phyloP scores from a whole-genome alignment of 2,113 vertebrate genomes.

The Oplegnathus fasciatus region DNA sequence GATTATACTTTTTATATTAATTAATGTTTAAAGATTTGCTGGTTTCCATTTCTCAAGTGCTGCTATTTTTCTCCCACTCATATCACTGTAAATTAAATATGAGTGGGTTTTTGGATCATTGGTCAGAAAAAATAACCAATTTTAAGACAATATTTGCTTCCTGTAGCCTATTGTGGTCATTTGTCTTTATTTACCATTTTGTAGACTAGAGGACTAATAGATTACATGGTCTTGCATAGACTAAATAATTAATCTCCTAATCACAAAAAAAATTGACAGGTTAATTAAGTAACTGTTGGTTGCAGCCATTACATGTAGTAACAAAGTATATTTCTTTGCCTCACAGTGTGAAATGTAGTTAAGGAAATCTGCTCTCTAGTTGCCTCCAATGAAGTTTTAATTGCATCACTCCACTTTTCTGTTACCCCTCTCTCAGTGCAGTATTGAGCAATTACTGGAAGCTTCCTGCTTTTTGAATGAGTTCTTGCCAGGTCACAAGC shows the following conservation, averaged over 20 bases:
- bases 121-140: background rate
- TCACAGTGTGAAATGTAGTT: constrained; percentile 41
- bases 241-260: background rate
- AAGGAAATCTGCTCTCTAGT: constrained; percentile 48
- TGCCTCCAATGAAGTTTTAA: constrained; percentile 59
- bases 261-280: background rate
- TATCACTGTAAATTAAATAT: background rate
- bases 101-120: background rate
- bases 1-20: background rate
- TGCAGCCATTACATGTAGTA: constrained; percentile 8
- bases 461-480: constrained; percentile 63
- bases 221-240: background rate
- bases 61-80: background rate
- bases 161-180: background rate
- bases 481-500: constrained; percentile 57
- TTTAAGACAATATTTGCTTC: background rate
- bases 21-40: background rate
- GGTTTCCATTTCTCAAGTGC: background rate
- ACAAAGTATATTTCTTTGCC: constrained; percentile 10
- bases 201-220: background rate
- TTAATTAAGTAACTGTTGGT: constrained; percentile 4
- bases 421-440: constrained; percentile 32
- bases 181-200: background rate
- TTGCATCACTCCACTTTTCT: constrained; percentile 57
- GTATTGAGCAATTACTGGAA: constrained; percentile 59